Conservation (phyloP, 2,888 invertebrate genomes). For the Zele albiditarsus region DNA sequence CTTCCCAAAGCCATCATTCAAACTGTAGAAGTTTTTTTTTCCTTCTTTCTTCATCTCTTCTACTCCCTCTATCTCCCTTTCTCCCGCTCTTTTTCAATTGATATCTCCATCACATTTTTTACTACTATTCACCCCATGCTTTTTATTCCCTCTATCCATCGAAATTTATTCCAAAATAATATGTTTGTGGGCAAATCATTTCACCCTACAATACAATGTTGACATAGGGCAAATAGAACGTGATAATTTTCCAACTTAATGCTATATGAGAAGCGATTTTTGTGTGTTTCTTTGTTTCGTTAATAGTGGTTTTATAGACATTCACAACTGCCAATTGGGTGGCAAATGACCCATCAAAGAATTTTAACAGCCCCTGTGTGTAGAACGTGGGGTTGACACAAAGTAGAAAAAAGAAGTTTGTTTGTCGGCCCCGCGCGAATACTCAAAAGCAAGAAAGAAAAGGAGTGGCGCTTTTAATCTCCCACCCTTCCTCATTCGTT, state of each 20-base stretch:
- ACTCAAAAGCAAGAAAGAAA: conserved; percentile 13
- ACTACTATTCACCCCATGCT: conserved; percentile 1
- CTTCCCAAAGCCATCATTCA: conserved; percentile 19
- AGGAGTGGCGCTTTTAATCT: background rate
- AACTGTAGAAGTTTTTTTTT: background rate
- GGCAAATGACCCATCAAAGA: conserved; percentile 14
- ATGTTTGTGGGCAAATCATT: background rate
- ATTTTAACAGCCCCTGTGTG: conserved; percentile 11
- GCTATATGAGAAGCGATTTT: background rate
- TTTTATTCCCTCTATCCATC: conserved; percentile 55
- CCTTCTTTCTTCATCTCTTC: background rate
- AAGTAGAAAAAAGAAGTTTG: background rate
- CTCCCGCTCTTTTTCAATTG: conserved; percentile 3
- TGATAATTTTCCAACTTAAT: background rate
- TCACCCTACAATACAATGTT: background rate
- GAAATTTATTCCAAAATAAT: conserved; percentile 61
- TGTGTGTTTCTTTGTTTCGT: background rate
- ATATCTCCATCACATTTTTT: conserved; percentile 6
- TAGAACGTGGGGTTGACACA: background rate
- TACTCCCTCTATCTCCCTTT: background rate
- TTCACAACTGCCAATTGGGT: background rate
- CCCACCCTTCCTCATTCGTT: background rate
- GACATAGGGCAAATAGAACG: background rate
- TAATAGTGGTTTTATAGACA: background rate
- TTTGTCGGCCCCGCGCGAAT: conserved; percentile 17